Evolutionary conservation across 1,140 invertebrate species (phyloP).

Genomic region (Doryteuthis pealeii): DNA sequence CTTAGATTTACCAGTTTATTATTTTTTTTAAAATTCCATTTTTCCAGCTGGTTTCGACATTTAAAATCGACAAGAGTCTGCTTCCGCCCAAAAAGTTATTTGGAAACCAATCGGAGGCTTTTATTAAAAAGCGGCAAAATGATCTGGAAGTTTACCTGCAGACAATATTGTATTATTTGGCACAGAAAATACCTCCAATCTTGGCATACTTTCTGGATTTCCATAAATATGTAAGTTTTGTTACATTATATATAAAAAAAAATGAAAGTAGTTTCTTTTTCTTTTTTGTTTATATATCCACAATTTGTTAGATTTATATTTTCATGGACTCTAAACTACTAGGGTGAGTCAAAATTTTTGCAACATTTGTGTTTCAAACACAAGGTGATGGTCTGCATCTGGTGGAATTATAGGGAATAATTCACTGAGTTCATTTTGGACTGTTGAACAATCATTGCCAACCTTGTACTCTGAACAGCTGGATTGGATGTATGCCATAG

Average conservation of each 20-base stretch:
- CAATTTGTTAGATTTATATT: no score
- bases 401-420: no score
- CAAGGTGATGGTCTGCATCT: no score
- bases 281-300: neutral
- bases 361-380: no score
- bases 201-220: constrained; percentile 58
- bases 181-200: constrained; percentile 44
- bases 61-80: constrained; percentile 69
- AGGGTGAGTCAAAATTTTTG: no score
- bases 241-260: neutral
- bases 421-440: no score
- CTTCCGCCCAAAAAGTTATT: constrained; percentile 89
- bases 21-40: no score
- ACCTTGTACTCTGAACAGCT: no score
- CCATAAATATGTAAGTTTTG: constrained; percentile 58
- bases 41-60: constrained; percentile 48
- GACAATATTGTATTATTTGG: constrained; percentile 58
- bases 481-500: no score
- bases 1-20: no score
- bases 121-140: constrained; percentile 79
- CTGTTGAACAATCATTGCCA: no score
- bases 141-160: constrained; percentile 81
- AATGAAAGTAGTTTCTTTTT: neutral
- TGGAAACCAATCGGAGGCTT: constrained; percentile 76
- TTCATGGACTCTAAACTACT: no score